phyloP scores from a whole-genome alignment of 2,888 invertebrate genomes.

The Epiblema foenella region DNA sequence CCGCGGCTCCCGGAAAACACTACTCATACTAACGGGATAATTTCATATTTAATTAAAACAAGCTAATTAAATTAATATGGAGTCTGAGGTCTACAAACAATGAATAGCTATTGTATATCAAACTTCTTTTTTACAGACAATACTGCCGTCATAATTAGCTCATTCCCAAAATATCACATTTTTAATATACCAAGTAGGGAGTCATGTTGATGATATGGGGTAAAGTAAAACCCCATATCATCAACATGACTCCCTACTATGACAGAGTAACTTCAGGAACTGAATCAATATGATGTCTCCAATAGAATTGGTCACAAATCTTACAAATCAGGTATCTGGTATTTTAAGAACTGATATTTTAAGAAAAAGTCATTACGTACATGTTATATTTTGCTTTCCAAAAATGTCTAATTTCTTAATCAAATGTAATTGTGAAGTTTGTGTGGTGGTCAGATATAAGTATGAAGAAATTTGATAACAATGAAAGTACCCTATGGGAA shows the following conservation, averaged over 20 bases:
- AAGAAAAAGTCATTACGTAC: neutral
- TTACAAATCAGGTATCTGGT: too few relatives aligned
- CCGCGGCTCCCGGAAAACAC: conserved; percentile 10
- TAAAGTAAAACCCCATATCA: neutral
- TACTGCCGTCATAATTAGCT: neutral
- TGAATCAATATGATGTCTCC: neutral
- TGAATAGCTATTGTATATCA: conserved; percentile 29
- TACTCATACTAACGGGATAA: conserved; percentile 17
- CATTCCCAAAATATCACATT: neutral
- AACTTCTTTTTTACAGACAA: conserved; percentile 30
- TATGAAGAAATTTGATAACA: conserved; percentile 42
- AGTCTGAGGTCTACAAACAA: conserved; percentile 1
- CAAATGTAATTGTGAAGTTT: neutral
- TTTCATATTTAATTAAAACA: neutral
- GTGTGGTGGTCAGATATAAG: conserved; percentile 13
- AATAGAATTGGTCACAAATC: neutral
- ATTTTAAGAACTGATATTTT: neutral
- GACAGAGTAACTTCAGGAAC: neutral
- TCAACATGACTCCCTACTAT: neutral
- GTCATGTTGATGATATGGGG: too few relatives aligned
- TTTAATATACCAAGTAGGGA: neutral
- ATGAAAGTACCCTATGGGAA: conserved; percentile 28
- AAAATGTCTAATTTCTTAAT: neutral
- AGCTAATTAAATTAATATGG: conserved; percentile 4
- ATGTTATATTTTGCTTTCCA: conserved; percentile 3